phyloP scores from a whole-genome alignment of 2,888 invertebrate species.

The Drosophila imparisetae region DNA sequence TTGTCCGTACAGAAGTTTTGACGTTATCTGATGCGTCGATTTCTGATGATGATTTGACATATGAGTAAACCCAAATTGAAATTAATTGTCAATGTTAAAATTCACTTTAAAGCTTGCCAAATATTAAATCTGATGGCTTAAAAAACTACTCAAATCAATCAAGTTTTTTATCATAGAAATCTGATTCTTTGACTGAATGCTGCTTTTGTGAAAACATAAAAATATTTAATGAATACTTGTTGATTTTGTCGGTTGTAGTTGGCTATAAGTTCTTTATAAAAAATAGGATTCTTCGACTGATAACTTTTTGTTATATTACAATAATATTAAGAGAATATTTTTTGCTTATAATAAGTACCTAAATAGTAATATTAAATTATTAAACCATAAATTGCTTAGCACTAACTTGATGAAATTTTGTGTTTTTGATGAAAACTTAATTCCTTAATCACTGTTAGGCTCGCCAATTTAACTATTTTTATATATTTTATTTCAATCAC shows the following conservation, averaged over 20 bases:
- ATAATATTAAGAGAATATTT: background rate
- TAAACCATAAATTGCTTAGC: background rate
- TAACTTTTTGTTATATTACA: too few species aligned
- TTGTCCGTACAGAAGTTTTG: background rate
- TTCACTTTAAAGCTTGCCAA: background rate
- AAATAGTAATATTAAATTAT: background rate
- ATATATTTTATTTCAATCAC: background rate
- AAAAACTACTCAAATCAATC: background rate
- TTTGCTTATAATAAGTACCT: background rate
- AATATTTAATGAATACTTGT: background rate
- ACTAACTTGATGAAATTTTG: background rate
- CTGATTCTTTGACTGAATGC: background rate
- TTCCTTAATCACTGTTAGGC: too few species aligned
- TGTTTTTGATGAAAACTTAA: background rate
- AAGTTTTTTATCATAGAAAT: background rate
- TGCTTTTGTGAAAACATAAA: background rate
- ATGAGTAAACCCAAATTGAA: background rate
- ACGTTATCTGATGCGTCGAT: background rate
- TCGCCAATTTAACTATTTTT: too few species aligned
- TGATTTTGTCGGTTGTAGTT: background rate
- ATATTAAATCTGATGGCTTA: background rate
- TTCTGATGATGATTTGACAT: background rate
- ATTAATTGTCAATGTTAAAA: background rate
- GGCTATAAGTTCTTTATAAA: background rate
- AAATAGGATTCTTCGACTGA: accelerated